Evolutionary conservation across 2,888 invertebrate genomes (phyloP).

Genomic region (Mycogona germanica): DNA sequence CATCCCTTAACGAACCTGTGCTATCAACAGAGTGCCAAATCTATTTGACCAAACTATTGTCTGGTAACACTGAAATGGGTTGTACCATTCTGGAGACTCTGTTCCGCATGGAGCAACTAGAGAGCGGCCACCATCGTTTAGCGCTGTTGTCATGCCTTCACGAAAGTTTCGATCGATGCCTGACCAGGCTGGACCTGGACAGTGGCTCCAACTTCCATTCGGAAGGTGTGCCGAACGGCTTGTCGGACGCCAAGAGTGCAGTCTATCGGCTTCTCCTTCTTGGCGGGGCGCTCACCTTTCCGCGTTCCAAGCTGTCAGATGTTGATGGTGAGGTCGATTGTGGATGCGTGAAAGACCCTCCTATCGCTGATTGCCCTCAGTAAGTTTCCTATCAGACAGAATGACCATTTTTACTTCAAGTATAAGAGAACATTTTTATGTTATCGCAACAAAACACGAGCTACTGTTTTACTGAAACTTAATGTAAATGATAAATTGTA

Average conservation of each 20-base stretch:
- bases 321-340: no score
- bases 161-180: constrained; percentile 5
- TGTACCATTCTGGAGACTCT: neutral
- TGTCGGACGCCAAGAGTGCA: neutral
- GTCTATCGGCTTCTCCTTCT: neutral
- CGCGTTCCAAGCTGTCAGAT: no score
- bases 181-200: neutral
- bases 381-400: no score
- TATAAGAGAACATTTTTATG: no score
- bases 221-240: neutral
- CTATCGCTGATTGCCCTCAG: no score
- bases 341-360: no score
- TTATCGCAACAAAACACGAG: no score
- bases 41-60: neutral
- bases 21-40: neutral
- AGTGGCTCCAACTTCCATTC: neutral
- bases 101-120: neutral
- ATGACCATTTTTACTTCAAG: no score
- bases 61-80: neutral
- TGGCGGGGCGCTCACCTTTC: no score
- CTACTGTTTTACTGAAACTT: no score
- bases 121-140: neutral
- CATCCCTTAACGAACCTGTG: neutral
- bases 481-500: no score
- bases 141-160: neutral